Evolutionary conservation across 2,888 invertebrate genomes (phyloP).

Genomic region (Drosophila cyrtoloma): DNA sequence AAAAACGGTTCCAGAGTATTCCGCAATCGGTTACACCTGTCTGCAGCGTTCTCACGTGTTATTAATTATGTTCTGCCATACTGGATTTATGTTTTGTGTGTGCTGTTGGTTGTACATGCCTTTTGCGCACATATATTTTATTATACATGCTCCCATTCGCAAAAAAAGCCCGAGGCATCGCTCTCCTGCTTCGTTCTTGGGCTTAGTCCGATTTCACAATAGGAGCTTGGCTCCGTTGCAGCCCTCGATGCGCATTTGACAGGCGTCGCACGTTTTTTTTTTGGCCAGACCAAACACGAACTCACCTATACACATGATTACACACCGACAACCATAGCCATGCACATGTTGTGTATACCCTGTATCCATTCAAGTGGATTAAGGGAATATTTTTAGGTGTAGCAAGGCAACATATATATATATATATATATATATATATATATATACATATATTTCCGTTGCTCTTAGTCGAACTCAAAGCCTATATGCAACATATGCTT

Average conservation of each 20-base stretch:
- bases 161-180: neutral
- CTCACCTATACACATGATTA: slow-evolving; percentile 2
- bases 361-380: neutral
- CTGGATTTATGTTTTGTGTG: neutral
- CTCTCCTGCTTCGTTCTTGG: too few relatives aligned
- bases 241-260: slow-evolving; percentile 39
- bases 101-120: slow-evolving; percentile 23
- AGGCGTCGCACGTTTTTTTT: slow-evolving; percentile 61
- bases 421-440: too few relatives aligned
- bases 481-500: neutral
- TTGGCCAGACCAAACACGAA: slow-evolving; percentile 24
- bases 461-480: neutral
- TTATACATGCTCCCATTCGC: slow-evolving; percentile 50
- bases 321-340: neutral
- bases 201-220: neutral
- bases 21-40: neutral
- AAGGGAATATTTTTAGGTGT: neutral
- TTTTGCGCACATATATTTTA: slow-evolving; percentile 51
- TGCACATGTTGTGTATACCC: slow-evolving; percentile 15
- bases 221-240: neutral
- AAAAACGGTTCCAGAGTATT: neutral
- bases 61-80: neutral
- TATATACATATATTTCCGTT: neutral
- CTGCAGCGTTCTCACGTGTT: neutral
- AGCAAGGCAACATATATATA: neutral